phyloP scores from a whole-genome alignment of 2,888 invertebrate genomes.

The Dicycla oo region DNA sequence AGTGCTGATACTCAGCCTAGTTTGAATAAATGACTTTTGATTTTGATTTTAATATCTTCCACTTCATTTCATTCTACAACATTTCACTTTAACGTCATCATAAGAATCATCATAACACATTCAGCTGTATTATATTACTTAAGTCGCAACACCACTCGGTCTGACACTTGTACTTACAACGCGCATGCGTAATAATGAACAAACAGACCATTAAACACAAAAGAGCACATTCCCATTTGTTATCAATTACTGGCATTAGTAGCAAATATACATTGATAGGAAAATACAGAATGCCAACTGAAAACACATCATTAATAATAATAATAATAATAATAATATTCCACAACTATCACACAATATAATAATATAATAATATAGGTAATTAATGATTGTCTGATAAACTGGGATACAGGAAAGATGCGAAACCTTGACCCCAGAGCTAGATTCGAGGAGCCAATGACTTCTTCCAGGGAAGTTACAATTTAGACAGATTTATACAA shows the following conservation, averaged over 20 bases:
- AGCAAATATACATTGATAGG: conserved; percentile 20
- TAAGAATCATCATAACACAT: conserved; percentile 4
- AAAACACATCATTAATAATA: background rate
- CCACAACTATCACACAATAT: no score
- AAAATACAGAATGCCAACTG: conserved; percentile 36
- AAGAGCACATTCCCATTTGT: conserved; percentile 59
- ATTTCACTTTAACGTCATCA: background rate
- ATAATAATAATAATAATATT: no score
- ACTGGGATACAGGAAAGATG: no score
- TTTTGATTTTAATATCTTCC: background rate
- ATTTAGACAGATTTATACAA: background rate
- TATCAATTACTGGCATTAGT: conserved; percentile 56
- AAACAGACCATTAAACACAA: conserved; percentile 56
- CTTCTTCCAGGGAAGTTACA: background rate
- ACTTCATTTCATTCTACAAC: background rate
- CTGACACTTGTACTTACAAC: conserved; percentile 43
- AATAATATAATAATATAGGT: no score
- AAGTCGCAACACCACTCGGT: conserved; percentile 8
- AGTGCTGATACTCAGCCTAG: no score
- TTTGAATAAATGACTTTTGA: no score
- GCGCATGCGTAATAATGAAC: conserved; percentile 35
- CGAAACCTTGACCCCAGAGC: background rate
- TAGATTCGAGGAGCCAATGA: background rate
- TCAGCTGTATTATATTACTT: background rate
- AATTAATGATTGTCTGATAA: no score